These are phyloP conservation scores for Cephus nigrinus DNA, from an alignment of 2,888 invertebrate species.

Conservation along the genomic window DNA sequence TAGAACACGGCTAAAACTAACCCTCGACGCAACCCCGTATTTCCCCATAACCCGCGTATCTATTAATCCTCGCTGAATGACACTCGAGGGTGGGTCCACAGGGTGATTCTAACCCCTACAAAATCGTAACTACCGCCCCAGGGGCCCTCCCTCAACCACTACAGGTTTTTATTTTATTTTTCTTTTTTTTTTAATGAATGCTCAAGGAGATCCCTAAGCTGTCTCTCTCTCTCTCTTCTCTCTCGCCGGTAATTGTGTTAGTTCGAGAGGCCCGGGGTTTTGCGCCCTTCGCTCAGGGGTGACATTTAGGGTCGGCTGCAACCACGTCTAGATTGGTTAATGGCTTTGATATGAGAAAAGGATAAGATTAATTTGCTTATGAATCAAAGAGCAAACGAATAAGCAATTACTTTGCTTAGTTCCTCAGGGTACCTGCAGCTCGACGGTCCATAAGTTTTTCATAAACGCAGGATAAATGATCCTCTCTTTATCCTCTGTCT, in stretches of 20 bases:
- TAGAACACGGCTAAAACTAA: neutral
- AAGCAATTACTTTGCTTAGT: slow-evolving; percentile 48
- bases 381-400: slow-evolving; percentile 52
- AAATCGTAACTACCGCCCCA: slow-evolving; percentile 52
- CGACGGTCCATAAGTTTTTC: neutral
- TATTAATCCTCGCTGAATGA: slow-evolving; percentile 63
- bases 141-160: slow-evolving; percentile 39
- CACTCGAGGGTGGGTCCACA: slow-evolving; percentile 58
- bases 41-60: slow-evolving; percentile 39
- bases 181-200: slow-evolving; percentile 53
- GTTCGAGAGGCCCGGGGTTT: slow-evolving; percentile 45
- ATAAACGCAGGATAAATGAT: slow-evolving; percentile 14
- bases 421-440: too few relatives aligned
- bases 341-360: slow-evolving; percentile 57
- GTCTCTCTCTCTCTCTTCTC: too few relatives aligned
- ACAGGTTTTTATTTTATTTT: slow-evolving; percentile 37
- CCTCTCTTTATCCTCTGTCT: neutral
- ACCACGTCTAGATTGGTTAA: slow-evolving; percentile 52
- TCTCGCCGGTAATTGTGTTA: slow-evolving; percentile 52
- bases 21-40: too few relatives aligned
- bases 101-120: slow-evolving; percentile 49
- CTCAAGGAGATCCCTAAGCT: slow-evolving; percentile 48
- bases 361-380: slow-evolving; percentile 58
- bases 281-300: slow-evolving; percentile 42
- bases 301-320: slow-evolving; percentile 50